Evolutionary conservation across 1,140 invertebrate genomes (phyloP), one percentile per base, ranked within the genome.

Genomic region (Psix sp.): DNA sequence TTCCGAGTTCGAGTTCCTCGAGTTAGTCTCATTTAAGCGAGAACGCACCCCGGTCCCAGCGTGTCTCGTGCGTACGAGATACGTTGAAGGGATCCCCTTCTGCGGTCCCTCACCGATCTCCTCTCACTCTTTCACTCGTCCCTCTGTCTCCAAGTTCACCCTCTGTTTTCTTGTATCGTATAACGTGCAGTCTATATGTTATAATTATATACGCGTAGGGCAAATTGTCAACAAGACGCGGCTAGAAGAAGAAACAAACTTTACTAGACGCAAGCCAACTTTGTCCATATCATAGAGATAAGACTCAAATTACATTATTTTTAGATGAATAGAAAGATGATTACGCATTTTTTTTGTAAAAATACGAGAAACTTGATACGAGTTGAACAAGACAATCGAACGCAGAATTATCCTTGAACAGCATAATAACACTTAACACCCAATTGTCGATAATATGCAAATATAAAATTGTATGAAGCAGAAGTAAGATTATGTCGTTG

Each of bases 11-110:
- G 77, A 77, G 77, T 79, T 75, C 80, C 52, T 57, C 60, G 80
- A 82, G 81, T 81, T 82, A 82, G 79, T 82, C 80, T 83, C 82
- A 82, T 83, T 84, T 84, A 84, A 84, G 82, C 77, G 79, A 84
- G 81, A 78, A 77, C 76, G 71, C 72, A 40, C 36, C 57, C 75
- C 36, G 71, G 59, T 77, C 63, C 68, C 70, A 74, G 68, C 74
- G 65, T 76, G 65, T 73, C 59, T 79, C 78, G 76, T 77, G 77
- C 76, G 71, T 82, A 46, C 76, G 76, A 80, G 77, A 76, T 62
- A 60, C 21, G 54, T 45, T 51, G 33, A 68, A 46, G 60, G 16
- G 18, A 20, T 15, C 54, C 54, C 54, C 60, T 74, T 75, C 66
- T 71, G 60, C 73, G 72, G 70, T 75, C 46, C 74, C 63, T 66